phyloP scores from a whole-genome alignment of 2,888 invertebrate species.

The Alloscopus bannaensis region DNA sequence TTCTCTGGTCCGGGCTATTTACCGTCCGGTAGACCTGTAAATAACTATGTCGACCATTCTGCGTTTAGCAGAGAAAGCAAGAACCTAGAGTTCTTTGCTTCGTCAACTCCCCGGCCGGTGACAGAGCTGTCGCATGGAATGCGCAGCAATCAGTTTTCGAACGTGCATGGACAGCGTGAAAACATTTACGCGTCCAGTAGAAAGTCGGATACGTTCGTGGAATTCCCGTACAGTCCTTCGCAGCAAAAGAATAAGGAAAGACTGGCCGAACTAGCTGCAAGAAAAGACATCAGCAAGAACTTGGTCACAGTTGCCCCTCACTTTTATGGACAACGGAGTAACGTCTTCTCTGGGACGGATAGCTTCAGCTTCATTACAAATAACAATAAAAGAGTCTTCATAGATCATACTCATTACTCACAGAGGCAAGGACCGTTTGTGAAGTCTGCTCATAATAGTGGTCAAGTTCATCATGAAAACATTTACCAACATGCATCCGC shows the following conservation, averaged over 20 bases:
- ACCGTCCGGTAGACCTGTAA: slow-evolving; percentile 28
- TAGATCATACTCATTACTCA: slow-evolving; percentile 59
- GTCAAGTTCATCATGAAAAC: slow-evolving; percentile 34
- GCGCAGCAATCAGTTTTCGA: slow-evolving; percentile 68
- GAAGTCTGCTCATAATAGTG: slow-evolving; percentile 5
- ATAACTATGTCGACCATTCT: slow-evolving; percentile 1
- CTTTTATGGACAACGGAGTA: slow-evolving; percentile 68
- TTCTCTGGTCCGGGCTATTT: slow-evolving; percentile 50
- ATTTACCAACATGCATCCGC: slow-evolving; percentile 4
- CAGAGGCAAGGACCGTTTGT: slow-evolving; percentile 50
- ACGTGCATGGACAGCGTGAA: slow-evolving; percentile 67
- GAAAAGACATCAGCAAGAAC: slow-evolving; percentile 55
- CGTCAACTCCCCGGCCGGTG: slow-evolving; percentile 16
- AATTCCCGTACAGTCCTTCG: slow-evolving; percentile 68
- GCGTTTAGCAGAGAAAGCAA: slow-evolving; percentile 37
- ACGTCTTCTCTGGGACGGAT: slow-evolving; percentile 57
- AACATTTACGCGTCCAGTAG: slow-evolving; percentile 65
- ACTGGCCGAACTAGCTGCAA: slow-evolving; percentile 50
- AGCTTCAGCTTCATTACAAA: slow-evolving; percentile 59
- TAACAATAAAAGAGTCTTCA: slow-evolving; percentile 62
- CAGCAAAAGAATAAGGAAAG: slow-evolving; percentile 68
- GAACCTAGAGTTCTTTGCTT: slow-evolving; percentile 26
- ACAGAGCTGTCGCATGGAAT: slow-evolving; percentile 25
- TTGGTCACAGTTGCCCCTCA: slow-evolving; percentile 62
- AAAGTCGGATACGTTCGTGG: slow-evolving; percentile 60